Conservation (phyloP, 30 jellyfish, hydroid and myxozoan genomes). For the Turritopsis dohrnii region DNA sequence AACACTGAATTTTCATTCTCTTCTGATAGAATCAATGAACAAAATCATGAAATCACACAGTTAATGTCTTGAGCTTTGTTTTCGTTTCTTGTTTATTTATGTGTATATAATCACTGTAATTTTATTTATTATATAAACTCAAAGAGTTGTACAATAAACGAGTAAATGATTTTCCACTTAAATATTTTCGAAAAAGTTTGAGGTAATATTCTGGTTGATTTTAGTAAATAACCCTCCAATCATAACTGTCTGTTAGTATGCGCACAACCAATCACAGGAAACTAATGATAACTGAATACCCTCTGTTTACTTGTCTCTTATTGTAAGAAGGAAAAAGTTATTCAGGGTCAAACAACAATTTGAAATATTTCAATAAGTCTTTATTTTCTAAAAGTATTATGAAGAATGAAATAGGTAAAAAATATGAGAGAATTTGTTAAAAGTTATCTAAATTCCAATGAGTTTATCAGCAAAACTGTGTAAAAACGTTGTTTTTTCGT, state of each 20-base stretch:
- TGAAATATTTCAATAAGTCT: neutral
- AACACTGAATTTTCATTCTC: neutral
- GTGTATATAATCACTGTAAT: too few relatives aligned
- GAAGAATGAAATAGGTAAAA: neutral
- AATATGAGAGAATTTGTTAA: neutral
- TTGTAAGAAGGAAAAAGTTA: neutral
- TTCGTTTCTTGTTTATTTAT: too few relatives aligned
- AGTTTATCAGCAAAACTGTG: neutral
- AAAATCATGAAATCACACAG: too few relatives aligned
- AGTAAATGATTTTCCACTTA: too few relatives aligned
- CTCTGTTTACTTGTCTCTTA: neutral
- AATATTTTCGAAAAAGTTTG: too few relatives aligned
- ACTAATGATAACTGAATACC: neutral
- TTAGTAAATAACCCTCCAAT: too few relatives aligned
- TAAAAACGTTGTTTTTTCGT: too few relatives aligned
- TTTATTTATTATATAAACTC: too few relatives aligned
- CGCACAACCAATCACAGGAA: neutral
- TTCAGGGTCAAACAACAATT: neutral
- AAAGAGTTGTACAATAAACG: too few relatives aligned
- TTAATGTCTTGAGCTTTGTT: too few relatives aligned
- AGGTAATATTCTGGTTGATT: too few relatives aligned
- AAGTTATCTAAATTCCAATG: neutral
- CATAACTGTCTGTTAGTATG: too few relatives aligned
- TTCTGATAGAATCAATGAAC: neutral
- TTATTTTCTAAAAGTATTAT: neutral